Evolutionary conservation across 2,797 vertebrate species (phyloP).

Genomic region (Lagodon rhomboides): DNA sequence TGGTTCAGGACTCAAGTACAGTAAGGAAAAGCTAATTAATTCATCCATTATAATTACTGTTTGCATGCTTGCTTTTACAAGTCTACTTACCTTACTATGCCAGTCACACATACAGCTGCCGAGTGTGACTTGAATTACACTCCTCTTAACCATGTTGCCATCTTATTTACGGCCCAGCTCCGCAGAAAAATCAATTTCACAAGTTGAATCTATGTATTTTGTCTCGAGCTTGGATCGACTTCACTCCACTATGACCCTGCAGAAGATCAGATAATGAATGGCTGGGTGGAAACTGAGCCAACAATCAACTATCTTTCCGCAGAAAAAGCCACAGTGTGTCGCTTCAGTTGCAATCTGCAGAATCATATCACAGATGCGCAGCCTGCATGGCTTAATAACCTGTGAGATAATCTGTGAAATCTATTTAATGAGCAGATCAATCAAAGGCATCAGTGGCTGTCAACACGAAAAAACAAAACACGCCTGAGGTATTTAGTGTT

Average conservation of each 20-base stretch:
- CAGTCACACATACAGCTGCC: too few relatives aligned
- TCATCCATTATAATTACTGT: neutral
- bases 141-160: neutral
- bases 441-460: neutral
- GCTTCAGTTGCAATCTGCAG: neutral
- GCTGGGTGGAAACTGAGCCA: too few relatives aligned
- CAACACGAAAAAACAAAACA: neutral
- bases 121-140: neutral
- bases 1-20: neutral
- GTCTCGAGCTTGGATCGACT: neutral
- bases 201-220: neutral
- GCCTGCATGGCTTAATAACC: conserved; percentile 5
- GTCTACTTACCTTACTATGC: neutral
- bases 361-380: neutral
- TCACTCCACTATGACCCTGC: too few relatives aligned
- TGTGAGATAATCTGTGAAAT: conserved; percentile 2
- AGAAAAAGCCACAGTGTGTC: too few relatives aligned
- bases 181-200: neutral
- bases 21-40: neutral
- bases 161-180: neutral
- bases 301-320: neutral
- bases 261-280: too few relatives aligned
- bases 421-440: conserved; percentile 26
- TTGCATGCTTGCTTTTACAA: neutral
- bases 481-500: neutral